phyloP scores from a whole-genome alignment of 2,888 invertebrate genomes.

The Drosophila greeni region DNA sequence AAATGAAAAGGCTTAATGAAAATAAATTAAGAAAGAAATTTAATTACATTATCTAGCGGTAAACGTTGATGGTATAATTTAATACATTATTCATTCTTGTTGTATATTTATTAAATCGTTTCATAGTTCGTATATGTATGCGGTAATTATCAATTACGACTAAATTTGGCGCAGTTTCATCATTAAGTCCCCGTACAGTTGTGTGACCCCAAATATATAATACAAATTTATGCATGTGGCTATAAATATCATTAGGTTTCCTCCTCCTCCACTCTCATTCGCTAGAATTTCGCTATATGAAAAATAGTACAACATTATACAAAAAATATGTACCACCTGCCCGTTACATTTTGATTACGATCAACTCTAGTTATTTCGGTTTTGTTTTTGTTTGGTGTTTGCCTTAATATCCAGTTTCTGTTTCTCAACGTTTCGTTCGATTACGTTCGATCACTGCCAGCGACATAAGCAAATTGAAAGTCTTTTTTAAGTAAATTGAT shows the following conservation, averaged over 20 bases:
- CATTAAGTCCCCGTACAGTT: constrained; percentile 43
- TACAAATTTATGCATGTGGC: constrained; percentile 46
- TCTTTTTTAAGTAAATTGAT: constrained; percentile 64
- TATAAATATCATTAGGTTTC: constrained; percentile 47
- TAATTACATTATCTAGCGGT: constrained; percentile 58
- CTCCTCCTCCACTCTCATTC: constrained; percentile 10
- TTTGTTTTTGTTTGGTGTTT: constrained; percentile 48
- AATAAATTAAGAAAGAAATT: constrained; percentile 65
- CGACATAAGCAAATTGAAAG: constrained; percentile 65
- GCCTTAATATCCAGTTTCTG: constrained; percentile 38
- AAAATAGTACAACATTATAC: constrained; percentile 70
- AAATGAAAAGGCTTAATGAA: constrained; percentile 34
- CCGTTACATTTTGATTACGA: constrained; percentile 36
- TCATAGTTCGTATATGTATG: constrained; percentile 32
- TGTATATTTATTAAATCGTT: constrained; percentile 45
- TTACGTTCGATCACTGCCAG: constrained; percentile 50
- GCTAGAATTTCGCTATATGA: constrained; percentile 45
- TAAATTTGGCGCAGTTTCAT: constrained; percentile 67
- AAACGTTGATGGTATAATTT: constrained; percentile 57
- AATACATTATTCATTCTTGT: constrained; percentile 46
- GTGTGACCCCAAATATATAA: constrained; percentile 44
- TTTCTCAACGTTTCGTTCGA: constrained; percentile 24
- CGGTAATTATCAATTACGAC: constrained; percentile 50
- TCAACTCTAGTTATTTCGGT: constrained; percentile 23
- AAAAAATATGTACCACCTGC: constrained; percentile 61